phyloP scores from a whole-genome alignment of 2,113 vertebrate species.

The Pterophyllum scalare region DNA sequence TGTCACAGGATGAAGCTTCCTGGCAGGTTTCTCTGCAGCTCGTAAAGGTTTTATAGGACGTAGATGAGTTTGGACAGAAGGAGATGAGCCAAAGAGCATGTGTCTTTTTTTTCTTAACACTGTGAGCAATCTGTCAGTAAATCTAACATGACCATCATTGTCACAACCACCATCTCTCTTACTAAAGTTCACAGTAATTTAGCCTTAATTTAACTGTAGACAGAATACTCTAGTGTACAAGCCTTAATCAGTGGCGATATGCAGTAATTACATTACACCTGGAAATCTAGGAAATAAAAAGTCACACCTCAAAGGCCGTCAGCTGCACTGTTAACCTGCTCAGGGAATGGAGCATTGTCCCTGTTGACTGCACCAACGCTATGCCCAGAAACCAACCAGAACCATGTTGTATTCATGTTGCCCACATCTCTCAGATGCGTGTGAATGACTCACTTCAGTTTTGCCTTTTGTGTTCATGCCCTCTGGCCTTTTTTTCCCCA shows the following conservation, averaged over 20 bases:
- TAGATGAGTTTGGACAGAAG: constrained; percentile 29
- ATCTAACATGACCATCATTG: background rate
- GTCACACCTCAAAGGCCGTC: too few species aligned
- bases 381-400: too few species aligned
- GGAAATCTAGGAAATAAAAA: too few species aligned
- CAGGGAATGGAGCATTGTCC: background rate
- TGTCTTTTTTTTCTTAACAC: background rate
- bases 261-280: background rate
- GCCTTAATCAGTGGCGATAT: background rate
- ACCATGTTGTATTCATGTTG: too few species aligned
- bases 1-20: constrained; percentile 1
- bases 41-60: constrained; percentile 34
- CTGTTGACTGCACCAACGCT: too few species aligned
- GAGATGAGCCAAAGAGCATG: background rate
- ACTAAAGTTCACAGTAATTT: background rate
- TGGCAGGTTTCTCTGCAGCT: constrained; percentile 12
- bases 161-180: background rate
- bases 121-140: background rate
- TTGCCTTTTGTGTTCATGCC: background rate
- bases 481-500: background rate
- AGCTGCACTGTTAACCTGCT: background rate
- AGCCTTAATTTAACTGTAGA: background rate
- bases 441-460: background rate
- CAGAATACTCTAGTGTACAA: too few species aligned
- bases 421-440: too few species aligned